Base-by-base conservation (phyloP, 2,113 vertebrate species). In the Ammodytes dubius region DNA sequence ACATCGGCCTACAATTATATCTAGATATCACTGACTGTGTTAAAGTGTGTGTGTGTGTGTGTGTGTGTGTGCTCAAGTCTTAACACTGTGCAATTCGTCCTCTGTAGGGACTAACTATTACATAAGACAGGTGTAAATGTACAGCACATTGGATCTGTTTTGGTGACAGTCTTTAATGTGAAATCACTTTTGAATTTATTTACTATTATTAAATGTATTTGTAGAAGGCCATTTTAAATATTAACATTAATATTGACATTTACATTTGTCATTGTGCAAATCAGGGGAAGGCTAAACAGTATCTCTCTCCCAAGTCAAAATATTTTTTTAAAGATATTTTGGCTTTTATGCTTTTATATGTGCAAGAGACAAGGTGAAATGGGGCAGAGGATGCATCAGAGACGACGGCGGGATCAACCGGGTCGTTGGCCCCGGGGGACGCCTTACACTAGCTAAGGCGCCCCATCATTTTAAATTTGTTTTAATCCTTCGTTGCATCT, bases 11-110 rank as follows among this genome's bases (percentile, higher is more conserved):
- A 1, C 7, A 5, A 0, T 9, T 39, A 1, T 19, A 65, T 74
- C 65, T 60, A 68, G 13, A 69, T 35, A 61, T 63, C 64, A 61
- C 37, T 60, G 50, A 54, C n/a, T 60, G 69, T 49, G 45, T 72
- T 40, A 57, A 15, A 19, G 56, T 37, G 61, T 52, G 4, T 45
- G 39, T 6, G 12, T 57, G 53, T 14, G 58, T 42, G 27, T 13
- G n/a, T 19, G 61, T 27, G 35, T 37, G 64, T 52, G 65, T 35
- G 45, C 42, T 54, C 66, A 8, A 39, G 15, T 40, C 19, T 66
- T 27, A 73, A 66, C 88, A 86, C 90, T 91, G 86, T 74, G 81
- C 37, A 74, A 54, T 54, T 58, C 66, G 73, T 81, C 77, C 74
- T 7, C 59, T 79, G 46, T 15, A 14, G 27, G 68, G 46, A 53